Evolutionary conservation across 1,140 invertebrate species (phyloP).

Genomic region (Rhynchophorus ferrugineus): DNA sequence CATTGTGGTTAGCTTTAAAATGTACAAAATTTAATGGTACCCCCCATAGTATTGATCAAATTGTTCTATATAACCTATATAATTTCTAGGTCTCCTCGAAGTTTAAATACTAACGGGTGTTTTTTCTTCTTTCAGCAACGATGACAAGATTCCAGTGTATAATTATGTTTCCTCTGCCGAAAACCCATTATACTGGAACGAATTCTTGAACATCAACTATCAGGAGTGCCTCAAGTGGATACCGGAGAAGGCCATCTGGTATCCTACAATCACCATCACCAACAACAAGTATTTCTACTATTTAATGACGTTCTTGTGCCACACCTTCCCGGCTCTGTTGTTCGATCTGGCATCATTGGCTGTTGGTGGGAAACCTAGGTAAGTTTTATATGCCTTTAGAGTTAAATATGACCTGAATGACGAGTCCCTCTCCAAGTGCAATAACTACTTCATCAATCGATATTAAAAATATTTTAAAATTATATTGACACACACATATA

Average conservation of each 20-base stretch:
- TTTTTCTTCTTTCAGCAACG: constrained; percentile 37
- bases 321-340: constrained; percentile 53
- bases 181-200: constrained; percentile 59
- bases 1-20: no score
- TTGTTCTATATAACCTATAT: no score
- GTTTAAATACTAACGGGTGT: no score
- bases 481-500: no score
- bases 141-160: constrained; percentile 53
- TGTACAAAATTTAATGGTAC: no score
- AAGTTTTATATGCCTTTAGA: constrained; percentile 26
- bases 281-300: constrained; percentile 37
- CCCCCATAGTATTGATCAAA: no score
- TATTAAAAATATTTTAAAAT: no score
- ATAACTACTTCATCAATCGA: no score
- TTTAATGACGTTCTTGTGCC: constrained; percentile 45
- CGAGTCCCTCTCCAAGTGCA: no score
- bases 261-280: constrained; percentile 45
- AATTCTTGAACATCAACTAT: constrained; percentile 48
- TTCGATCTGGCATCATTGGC: constrained; percentile 47
- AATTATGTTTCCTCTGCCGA: constrained; percentile 64
- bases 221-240: constrained; percentile 46
- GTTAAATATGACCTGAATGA: no score
- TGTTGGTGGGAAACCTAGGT: constrained; percentile 54
- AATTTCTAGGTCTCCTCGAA: no score
- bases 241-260: constrained; percentile 50